Conservation (phyloP, 23 tunicate genomes). For the Halocynthia roretzi region DNA sequence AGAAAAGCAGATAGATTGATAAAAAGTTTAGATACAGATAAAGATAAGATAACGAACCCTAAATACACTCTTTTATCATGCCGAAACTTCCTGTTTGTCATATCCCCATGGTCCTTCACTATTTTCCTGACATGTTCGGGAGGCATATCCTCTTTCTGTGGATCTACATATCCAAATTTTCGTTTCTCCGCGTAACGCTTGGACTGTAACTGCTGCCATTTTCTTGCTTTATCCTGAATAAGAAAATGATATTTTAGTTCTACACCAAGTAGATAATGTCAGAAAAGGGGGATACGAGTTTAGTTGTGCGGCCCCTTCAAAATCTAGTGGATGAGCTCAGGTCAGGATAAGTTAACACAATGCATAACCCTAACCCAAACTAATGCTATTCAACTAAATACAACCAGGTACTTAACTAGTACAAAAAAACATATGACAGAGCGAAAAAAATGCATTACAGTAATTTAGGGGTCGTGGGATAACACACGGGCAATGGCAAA, state of each 20-base stretch:
- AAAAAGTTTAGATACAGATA: too few species aligned
- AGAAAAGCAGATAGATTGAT: too few species aligned
- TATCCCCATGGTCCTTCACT: constrained; percentile 97
- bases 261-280: too few species aligned
- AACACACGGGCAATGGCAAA: background rate
- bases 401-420: too few species aligned
- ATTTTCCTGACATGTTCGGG: constrained; percentile 97
- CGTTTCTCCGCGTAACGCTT: constrained; percentile 96
- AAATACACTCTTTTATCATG: constrained; percentile 96
- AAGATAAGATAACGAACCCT: constrained; percentile 29
- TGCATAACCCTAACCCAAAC: background rate
- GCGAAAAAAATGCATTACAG: background rate
- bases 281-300: background rate
- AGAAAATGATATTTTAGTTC: background rate
- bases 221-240: constrained; percentile 38
- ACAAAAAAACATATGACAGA: background rate
- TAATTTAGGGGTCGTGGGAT: background rate
- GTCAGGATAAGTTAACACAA: too few species aligned
- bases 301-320: background rate
- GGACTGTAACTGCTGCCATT: constrained; percentile 96
- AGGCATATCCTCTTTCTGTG: constrained; percentile 99
- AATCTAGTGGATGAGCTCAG: background rate
- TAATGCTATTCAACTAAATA: background rate
- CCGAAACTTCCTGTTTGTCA: constrained; percentile 96
- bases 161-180: constrained; percentile 96